These are phyloP conservation scores for Nomada fabriciana DNA, from an alignment of 2,888 invertebrate genomes.

Conservation along the genomic window DNA sequence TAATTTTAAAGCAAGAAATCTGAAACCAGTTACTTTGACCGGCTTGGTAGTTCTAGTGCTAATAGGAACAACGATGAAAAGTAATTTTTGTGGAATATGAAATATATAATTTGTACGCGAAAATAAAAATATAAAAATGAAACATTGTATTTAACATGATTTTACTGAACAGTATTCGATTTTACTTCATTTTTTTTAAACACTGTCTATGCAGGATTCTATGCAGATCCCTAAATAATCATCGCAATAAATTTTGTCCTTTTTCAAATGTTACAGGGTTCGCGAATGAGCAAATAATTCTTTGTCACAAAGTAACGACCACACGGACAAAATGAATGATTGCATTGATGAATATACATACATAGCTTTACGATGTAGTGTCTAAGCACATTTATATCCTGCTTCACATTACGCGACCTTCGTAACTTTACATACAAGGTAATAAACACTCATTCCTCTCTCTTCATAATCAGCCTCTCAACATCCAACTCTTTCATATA, in stretches of 20 bases:
- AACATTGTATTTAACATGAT: slow-evolving; percentile 19
- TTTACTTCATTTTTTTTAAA: no score
- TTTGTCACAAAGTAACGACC: no score
- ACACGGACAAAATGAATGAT: neutral
- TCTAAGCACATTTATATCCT: slow-evolving; percentile 13
- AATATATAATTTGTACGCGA: slow-evolving; percentile 10
- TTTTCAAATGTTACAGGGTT: no score
- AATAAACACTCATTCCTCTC: slow-evolving; percentile 24
- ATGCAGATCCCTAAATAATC: no score
- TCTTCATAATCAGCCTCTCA: slow-evolving; percentile 38
- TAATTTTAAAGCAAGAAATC: no score
- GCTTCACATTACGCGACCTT: neutral
- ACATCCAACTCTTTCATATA: neutral
- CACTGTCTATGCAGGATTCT: no score
- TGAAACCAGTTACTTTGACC: no score
- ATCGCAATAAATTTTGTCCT: no score
- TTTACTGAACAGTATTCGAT: no score
- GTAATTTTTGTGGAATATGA: slow-evolving; percentile 30
- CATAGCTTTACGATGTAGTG: slow-evolving; percentile 2
- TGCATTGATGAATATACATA: slow-evolving; percentile 10
- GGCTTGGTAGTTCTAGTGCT: neutral
- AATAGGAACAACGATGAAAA: slow-evolving; percentile 31
- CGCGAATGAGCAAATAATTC: no score
- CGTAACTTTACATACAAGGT: slow-evolving; percentile 14
- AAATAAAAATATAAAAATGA: slow-evolving; percentile 29